A percentile compares a stretch with the other conserved stretches of the same genome.
Conservation (phyloP, 2,888 invertebrate genomes). For the Latheticus oryzae region DNA sequence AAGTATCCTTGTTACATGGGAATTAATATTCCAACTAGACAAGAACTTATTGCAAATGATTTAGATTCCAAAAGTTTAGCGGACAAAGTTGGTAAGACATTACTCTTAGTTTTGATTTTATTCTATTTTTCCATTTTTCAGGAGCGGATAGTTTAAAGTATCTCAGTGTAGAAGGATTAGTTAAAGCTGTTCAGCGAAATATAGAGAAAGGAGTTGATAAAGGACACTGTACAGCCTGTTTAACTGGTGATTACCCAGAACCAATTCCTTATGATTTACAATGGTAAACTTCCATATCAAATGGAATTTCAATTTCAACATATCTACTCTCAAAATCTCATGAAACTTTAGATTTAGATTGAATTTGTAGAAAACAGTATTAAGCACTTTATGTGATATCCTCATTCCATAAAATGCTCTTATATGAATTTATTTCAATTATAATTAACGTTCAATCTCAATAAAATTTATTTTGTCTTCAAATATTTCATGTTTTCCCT, state of each 20-base stretch:
- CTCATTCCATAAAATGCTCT: no score
- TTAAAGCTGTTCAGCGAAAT: conserved; percentile 85
- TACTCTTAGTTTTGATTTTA: conserved; percentile 3
- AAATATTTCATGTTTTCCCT: no score
- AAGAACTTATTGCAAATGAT: conserved; percentile 95
- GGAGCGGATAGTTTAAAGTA: conserved; percentile 94
- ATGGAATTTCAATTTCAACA: no score
- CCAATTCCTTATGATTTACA: conserved; percentile 74
- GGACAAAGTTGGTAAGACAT: conserved; percentile 78
- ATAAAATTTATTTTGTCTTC: no score
- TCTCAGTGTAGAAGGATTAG: conserved; percentile 92
- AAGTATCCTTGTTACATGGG: conserved; percentile 98
- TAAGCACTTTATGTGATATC: no score
- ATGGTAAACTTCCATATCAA: conserved; percentile 63
- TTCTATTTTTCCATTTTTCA: conserved; percentile 55
- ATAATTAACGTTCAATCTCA: no score
- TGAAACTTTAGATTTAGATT: no score
- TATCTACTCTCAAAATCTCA: no score
- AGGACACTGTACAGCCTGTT: conserved; percentile 96
- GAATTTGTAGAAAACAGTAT: no score
- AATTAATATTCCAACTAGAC: conserved; percentile 97
- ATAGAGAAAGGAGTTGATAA: conserved; percentile 74
- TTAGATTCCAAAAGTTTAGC: conserved; percentile 81
- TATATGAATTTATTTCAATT: no score
- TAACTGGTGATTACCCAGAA: conserved; percentile 94